Conservation (phyloP, 2,888 invertebrate species). For the Monopis laevigella region DNA sequence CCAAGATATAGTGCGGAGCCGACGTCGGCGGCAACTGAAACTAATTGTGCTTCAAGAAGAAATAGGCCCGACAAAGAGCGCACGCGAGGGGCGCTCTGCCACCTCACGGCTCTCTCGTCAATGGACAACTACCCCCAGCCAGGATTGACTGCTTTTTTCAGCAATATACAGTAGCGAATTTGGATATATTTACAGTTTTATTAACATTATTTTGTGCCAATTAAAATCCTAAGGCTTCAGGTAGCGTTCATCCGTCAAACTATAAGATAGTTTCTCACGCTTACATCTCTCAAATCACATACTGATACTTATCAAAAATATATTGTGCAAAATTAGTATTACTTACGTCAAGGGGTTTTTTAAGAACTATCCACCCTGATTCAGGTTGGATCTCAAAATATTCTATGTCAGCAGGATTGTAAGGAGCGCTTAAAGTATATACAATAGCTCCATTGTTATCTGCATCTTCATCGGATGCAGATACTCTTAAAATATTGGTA, state of each 20-base stretch:
- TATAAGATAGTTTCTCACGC: constrained; percentile 60
- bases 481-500: constrained; percentile 92
- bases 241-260: constrained; percentile 68
- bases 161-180: constrained; percentile 65
- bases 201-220: constrained; percentile 62
- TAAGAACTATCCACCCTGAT: constrained; percentile 96
- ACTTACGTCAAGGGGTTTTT: constrained; percentile 97
- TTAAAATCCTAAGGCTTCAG: constrained; percentile 65
- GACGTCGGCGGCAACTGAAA: constrained; percentile 73
- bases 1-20: constrained; percentile 61
- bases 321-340: constrained; percentile 34
- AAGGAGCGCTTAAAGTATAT: constrained; percentile 89
- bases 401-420: constrained; percentile 88
- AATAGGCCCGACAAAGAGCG: constrained; percentile 58
- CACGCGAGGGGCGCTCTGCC: not conserved
- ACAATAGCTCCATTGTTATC: constrained; percentile 96
- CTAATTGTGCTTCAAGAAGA: constrained; percentile 78
- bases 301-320: no score
- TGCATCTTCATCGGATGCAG: constrained; percentile 96
- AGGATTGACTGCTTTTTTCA: constrained; percentile 58
- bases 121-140: constrained; percentile 65
- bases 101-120: constrained; percentile 22
- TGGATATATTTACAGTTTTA: constrained; percentile 65
- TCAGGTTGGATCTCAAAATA: constrained; percentile 97
- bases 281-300: constrained; percentile 51